Evolutionary conservation across 2,797 vertebrate genomes (phyloP).

Genomic region (Leptoclinus maculatus): DNA sequence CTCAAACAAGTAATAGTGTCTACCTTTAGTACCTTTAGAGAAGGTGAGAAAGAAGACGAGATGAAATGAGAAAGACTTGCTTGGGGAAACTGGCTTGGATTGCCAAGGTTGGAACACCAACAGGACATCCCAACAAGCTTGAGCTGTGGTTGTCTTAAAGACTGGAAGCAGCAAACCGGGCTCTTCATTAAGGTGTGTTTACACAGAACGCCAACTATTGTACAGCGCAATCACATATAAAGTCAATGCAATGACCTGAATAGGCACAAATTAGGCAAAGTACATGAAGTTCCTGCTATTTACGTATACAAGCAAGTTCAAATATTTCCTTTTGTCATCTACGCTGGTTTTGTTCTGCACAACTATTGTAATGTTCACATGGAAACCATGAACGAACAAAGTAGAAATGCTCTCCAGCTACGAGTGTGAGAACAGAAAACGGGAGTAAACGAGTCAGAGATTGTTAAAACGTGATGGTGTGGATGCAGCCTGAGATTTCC

Average conservation of each 20-base stretch:
- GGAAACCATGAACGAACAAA: neutral
- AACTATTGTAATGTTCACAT: neutral
- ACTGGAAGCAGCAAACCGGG: no score
- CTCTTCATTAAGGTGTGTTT: no score
- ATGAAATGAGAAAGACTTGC: neutral
- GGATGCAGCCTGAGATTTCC: neutral
- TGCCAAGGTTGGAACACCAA: neutral
- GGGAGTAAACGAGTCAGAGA: no score
- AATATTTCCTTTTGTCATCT: neutral
- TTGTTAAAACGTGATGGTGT: neutral
- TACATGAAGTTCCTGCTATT: no score
- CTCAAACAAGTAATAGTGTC: neutral
- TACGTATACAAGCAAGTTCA: no score
- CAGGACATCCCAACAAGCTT: no score
- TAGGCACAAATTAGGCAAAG: no score
- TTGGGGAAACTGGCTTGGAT: neutral
- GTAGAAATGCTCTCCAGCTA: neutral
- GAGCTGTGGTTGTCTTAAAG: neutral
- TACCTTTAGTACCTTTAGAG: neutral
- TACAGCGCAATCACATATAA: no score
- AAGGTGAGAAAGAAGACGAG: neutral
- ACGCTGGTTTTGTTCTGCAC: neutral
- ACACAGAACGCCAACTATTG: no score
- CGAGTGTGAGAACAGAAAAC: no score
- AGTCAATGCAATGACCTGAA: no score